phyloP scores from a whole-genome alignment of 2,888 invertebrate genomes.

The Pegoplata infirma region DNA sequence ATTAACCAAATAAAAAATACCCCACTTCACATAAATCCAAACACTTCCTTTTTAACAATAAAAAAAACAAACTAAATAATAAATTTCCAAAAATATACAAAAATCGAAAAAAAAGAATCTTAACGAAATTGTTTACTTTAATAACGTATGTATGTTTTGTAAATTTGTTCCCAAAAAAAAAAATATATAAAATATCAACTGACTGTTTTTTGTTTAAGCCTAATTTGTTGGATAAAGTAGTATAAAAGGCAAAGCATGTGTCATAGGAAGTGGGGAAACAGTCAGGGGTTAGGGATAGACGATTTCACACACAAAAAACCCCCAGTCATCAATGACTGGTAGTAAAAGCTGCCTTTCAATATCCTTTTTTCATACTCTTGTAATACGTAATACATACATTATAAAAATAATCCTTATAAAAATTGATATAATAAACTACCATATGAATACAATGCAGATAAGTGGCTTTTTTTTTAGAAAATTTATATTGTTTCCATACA shows the following conservation, averaged over 20 bases:
- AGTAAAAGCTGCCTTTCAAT: neutral
- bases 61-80: neutral
- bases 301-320: neutral
- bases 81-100: slow-evolving; percentile 9
- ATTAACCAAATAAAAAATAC: neutral
- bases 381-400: neutral
- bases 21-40: neutral
- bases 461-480: slow-evolving; percentile 47
- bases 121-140: slow-evolving; percentile 34
- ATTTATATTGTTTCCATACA: slow-evolving; percentile 37
- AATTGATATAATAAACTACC: slow-evolving; percentile 54
- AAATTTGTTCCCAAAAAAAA: neutral
- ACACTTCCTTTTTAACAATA: neutral
- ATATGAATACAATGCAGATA: slow-evolving; percentile 54
- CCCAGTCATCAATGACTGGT: neutral
- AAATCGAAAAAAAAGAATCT: slow-evolving; percentile 3
- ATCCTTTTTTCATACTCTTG: slow-evolving; percentile 7
- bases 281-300: neutral
- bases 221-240: slow-evolving; percentile 43
- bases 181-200: neutral
- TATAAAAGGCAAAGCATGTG: neutral
- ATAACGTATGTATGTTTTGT: slow-evolving; percentile 33
- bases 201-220: slow-evolving; percentile 9
- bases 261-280: no score
- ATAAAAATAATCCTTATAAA: slow-evolving; percentile 43